These are phyloP conservation scores for Loripinus fragilis DNA, from an alignment of 2,888 invertebrate species.

Conservation along the genomic window DNA sequence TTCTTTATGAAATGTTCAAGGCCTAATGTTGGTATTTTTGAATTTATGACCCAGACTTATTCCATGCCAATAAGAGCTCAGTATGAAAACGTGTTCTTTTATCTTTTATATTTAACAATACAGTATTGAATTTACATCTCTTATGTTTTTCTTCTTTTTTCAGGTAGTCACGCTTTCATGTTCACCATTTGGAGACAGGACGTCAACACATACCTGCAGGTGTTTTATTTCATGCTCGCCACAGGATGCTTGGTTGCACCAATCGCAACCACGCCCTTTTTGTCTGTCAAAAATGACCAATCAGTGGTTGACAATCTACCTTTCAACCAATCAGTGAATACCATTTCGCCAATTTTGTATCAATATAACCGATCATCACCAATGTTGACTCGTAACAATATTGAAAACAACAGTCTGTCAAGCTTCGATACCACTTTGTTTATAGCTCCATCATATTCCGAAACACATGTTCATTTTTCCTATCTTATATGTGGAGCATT, in stretches of 20 bases:
- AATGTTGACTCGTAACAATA: not conserved
- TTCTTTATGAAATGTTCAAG: too few species aligned
- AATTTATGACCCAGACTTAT: too few species aligned
- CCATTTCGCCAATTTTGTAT: too few species aligned
- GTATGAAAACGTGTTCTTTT: too few species aligned
- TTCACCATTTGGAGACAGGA: constrained; percentile 48
- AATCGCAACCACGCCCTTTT: constrained; percentile 57
- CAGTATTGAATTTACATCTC: too few species aligned
- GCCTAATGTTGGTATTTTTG: too few species aligned
- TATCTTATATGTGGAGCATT: constrained; percentile 36
- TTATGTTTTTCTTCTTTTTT: constrained; percentile 16
- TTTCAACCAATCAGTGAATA: not conserved
- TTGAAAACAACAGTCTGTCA: not conserved
- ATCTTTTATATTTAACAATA: too few species aligned
- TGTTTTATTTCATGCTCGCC: constrained; percentile 56
- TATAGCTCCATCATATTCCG: not conserved
- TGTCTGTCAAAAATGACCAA: not conserved
- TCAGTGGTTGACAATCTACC: not conserved
- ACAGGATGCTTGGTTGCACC: constrained; percentile 63
- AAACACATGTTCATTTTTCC: constrained; percentile 39
- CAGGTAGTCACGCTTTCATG: constrained; percentile 74
- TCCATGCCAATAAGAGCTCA: too few species aligned
- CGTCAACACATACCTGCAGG: constrained; percentile 60
- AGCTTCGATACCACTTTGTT: not conserved
- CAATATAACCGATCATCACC: too few species aligned